Base-by-base conservation (phyloP, 2,113 vertebrate genomes). In the Mystacornis crossleyi region DNA sequence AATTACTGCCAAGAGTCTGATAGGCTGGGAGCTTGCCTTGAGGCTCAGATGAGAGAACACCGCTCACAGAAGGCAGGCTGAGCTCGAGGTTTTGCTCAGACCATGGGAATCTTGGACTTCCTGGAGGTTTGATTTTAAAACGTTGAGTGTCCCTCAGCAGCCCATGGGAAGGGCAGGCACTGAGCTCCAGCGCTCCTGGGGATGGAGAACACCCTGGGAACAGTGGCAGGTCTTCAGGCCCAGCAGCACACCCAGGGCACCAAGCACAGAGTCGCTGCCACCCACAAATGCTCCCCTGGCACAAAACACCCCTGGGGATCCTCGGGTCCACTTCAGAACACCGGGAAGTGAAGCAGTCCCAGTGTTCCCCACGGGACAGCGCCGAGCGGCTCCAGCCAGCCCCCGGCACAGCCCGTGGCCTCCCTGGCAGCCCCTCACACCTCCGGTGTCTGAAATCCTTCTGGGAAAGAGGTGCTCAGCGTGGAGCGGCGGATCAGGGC, bases 1-100 rank as follows among this genome's bases (percentile, higher is more conserved):
- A 88, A 73, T 75, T 48, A 25, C 91, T 95, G 97, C 98, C 98
- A 98, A 97, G 95, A 96, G 90, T 90, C 92, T 93, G 95, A 93
- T 95, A 95, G 92, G 62, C 95, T 71, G 55, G 61, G 94, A 97
- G 90, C 95, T 95, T 79, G 88, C 93, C 85, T 91, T 48, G 72
- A 94, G 89, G 65, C 92, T 97, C 94, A 95, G 89, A 96, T 85
- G 93, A 86, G 90, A 26, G 75, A 95, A 61, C 42, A 77, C 58
- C 2, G 1, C 79, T 80, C 47, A 5, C 9, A 26, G 92, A 93
- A 91, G 73, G 60, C 78, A 57, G 93, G 64, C 50, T 42, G 70
- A 69, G 26, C 38, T 34, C 77, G 89, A 71, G 81, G 60, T 48
- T 95, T 87, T 85, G 55, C 79, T 91, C 86, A 51, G 62, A 86